phyloP scores from a whole-genome alignment of 2,113 vertebrate species.

The Petrocephalus zakoni region DNA sequence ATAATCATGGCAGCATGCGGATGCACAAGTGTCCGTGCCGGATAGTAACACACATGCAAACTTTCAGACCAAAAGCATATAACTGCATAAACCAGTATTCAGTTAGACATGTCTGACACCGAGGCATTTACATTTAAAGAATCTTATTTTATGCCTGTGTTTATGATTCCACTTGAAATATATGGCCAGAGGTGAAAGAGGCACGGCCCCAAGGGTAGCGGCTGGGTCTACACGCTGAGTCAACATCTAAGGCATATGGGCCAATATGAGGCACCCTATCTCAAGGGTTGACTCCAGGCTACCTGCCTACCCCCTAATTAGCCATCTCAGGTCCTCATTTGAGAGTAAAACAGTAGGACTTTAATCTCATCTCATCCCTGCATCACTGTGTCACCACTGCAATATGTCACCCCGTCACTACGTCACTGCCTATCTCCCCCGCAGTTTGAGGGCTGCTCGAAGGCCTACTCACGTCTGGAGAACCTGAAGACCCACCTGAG shows the following conservation, averaged over 20 bases:
- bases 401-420: conserved; percentile 2
- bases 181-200: neutral
- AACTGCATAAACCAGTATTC: neutral
- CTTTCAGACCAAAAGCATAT: neutral
- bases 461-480: conserved; percentile 96
- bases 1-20: neutral
- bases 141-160: neutral
- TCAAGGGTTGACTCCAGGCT: neutral
- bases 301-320: neutral
- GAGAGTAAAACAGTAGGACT: neutral
- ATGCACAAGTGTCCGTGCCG: neutral
- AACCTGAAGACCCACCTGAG: conserved; percentile 98
- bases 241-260: neutral
- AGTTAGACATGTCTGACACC: neutral
- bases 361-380: neutral
- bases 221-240: too few relatives aligned
- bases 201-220: neutral
- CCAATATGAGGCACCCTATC: neutral
- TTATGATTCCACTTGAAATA: neutral
- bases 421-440: conserved; percentile 40
- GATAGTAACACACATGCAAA: neutral
- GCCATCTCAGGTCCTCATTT: neutral
- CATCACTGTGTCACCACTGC: neutral
- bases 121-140: neutral
- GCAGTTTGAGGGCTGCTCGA: conserved; percentile 93